Percentiles rank a stretch among this genome's conserved stretches.
Evolutionary conservation across 2,888 invertebrate species (phyloP).

Genomic region (Clivina fossor): DNA sequence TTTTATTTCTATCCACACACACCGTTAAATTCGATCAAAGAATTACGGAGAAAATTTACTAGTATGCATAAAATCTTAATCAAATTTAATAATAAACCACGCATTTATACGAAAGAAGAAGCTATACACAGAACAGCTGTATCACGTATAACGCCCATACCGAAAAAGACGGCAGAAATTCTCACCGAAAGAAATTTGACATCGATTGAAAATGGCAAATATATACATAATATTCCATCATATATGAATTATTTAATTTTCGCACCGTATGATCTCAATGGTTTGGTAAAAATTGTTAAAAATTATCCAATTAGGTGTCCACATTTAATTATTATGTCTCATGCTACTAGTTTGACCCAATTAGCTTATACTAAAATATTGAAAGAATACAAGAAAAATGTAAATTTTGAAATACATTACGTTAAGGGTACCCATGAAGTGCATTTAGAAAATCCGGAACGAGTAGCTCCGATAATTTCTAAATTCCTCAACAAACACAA

Average conservation of each 20-base stretch:
- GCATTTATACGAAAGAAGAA: slow-evolving; percentile 55
- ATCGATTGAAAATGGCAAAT: slow-evolving; percentile 52
- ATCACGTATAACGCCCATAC: slow-evolving; percentile 51
- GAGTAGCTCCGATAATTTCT: slow-evolving; percentile 49
- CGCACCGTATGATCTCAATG: slow-evolving; percentile 50
- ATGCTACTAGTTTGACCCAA: background rate
- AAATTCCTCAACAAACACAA: slow-evolving; percentile 43
- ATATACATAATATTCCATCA: slow-evolving; percentile 60
- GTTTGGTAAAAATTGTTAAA: slow-evolving; percentile 47
- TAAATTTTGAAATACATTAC: slow-evolving; percentile 44
- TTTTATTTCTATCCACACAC: slow-evolving; percentile 38
- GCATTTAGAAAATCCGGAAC: slow-evolving; percentile 61
- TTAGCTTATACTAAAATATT: background rate
- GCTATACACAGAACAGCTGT: slow-evolving; percentile 55
- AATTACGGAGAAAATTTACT: background rate
- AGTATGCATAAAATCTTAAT: too few species aligned
- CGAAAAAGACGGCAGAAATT: slow-evolving; percentile 53
- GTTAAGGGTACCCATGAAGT: slow-evolving; percentile 64
- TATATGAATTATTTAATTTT: slow-evolving; percentile 52
- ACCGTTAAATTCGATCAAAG: too few species aligned
- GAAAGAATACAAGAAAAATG: slow-evolving; percentile 28
- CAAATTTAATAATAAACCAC: too few species aligned
- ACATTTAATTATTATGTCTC: slow-evolving; percentile 39
- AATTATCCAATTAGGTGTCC: slow-evolving; percentile 40
- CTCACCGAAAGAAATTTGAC: slow-evolving; percentile 56